Conservation (phyloP, 2,888 invertebrate genomes). For the Patella pellucida region DNA sequence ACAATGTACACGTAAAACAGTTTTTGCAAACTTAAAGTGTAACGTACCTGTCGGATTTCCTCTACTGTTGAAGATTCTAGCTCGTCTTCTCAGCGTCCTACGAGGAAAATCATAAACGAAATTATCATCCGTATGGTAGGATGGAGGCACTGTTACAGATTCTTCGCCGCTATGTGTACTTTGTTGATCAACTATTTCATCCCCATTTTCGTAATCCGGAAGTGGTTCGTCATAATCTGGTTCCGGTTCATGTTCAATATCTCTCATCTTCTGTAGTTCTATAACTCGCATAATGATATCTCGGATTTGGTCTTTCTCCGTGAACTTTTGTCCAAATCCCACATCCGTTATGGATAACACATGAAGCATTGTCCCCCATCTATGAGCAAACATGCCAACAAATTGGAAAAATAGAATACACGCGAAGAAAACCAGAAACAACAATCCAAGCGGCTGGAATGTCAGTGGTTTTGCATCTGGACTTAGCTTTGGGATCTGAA, state of each 20-base stretch:
- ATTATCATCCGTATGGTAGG: conserved; percentile 43
- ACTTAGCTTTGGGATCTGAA: conserved; percentile 50
- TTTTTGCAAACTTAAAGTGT: too few species aligned
- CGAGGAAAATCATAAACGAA: conserved; percentile 8
- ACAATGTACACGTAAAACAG: too few species aligned
- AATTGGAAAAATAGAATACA: conserved; percentile 96
- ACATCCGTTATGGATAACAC: conserved; percentile 96
- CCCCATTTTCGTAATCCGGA: conserved; percentile 41
- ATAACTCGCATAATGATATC: conserved; percentile 52
- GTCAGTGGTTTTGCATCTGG: conserved; percentile 36
- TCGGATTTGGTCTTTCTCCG: conserved; percentile 50
- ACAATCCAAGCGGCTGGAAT: conserved; percentile 79
- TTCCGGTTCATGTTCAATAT: conserved; percentile 56
- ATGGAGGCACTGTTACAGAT: conserved; percentile 34
- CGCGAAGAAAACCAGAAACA: conserved; percentile 98
- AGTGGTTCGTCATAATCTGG: conserved; percentile 56
- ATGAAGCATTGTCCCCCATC: conserved; percentile 96
- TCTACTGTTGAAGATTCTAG: conserved; percentile 42
- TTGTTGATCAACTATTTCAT: not conserved
- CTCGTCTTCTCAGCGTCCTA: conserved; percentile 21
- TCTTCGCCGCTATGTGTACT: not conserved
- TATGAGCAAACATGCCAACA: conserved; percentile 96
- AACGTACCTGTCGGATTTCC: conserved; percentile 43
- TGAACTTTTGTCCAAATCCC: conserved; percentile 46
- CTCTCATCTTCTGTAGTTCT: conserved; percentile 53